These are phyloP conservation scores for Drosophila vallismaia DNA, from an alignment of 2,888 invertebrate species.

Conservation along the genomic window DNA sequence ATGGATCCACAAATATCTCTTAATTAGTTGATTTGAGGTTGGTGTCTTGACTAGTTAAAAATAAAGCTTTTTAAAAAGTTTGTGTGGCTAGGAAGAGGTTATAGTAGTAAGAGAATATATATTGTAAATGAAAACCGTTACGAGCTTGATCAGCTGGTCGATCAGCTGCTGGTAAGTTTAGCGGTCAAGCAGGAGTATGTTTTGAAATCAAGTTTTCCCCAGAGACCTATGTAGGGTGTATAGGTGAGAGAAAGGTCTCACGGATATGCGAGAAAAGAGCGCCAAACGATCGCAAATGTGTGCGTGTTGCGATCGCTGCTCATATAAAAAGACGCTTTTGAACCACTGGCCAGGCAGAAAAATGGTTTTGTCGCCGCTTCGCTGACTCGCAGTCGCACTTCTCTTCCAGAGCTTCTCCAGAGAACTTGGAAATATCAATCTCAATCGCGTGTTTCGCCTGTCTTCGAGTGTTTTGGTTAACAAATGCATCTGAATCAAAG, in stretches of 20 bases:
- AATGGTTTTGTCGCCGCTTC: slow-evolving; percentile 33
- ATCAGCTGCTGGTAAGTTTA: slow-evolving; percentile 10
- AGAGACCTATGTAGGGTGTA: neutral
- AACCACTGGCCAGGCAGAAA: slow-evolving; percentile 52
- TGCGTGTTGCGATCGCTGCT: slow-evolving; percentile 37
- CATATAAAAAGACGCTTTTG: slow-evolving; percentile 62
- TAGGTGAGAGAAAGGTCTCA: neutral
- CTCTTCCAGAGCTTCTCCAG: slow-evolving; percentile 8
- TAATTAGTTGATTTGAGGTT: slow-evolving; percentile 17
- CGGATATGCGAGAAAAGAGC: slow-evolving; percentile 1
- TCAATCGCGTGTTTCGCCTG: slow-evolving; percentile 11
- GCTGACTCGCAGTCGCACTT: slow-evolving; percentile 12
- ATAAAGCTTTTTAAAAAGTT: slow-evolving; percentile 18
- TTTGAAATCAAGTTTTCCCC: slow-evolving; percentile 12
- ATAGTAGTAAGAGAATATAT: neutral
- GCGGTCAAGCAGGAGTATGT: slow-evolving; percentile 20
- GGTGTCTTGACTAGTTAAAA: slow-evolving; percentile 8
- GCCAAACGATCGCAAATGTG: slow-evolving; percentile 11
- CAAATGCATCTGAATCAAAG: slow-evolving; percentile 20
- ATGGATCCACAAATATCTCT: neutral
- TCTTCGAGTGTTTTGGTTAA: slow-evolving; percentile 5
- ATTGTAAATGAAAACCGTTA: slow-evolving; percentile 1
- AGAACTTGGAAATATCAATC: neutral
- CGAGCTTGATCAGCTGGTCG: slow-evolving; percentile 16
- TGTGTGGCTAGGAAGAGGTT: neutral